Evolutionary conservation across 2,888 invertebrate species (phyloP).

Genomic region (Tachina lurida): DNA sequence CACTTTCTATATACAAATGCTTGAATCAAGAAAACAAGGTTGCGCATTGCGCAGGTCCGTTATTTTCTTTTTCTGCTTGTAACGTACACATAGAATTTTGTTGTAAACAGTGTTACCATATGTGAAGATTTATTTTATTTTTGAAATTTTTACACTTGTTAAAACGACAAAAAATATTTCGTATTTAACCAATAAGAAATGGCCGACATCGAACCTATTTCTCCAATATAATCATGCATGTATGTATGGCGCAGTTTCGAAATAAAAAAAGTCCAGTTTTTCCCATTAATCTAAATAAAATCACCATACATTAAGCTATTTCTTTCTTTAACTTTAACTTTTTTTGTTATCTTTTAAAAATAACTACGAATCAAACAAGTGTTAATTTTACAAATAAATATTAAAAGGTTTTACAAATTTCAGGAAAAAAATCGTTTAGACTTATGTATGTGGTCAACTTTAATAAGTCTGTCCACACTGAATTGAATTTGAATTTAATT

Average conservation of each 20-base stretch:
- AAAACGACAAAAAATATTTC: too few relatives aligned
- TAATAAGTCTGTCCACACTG: background rate
- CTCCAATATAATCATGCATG: background rate
- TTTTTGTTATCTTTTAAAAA: constrained; percentile 3
- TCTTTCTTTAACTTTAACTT: constrained; percentile 1
- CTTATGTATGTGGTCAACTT: background rate
- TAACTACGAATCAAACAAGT: constrained; percentile 10
- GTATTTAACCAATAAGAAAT: background rate
- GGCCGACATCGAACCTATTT: background rate
- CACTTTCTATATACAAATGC: too few relatives aligned
- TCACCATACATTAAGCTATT: constrained; percentile 9
- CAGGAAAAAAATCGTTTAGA: background rate
- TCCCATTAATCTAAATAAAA: constrained; percentile 13
- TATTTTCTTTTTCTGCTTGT: too few relatives aligned
- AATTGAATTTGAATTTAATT: background rate
- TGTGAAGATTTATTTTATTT: too few relatives aligned
- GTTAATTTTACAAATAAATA: constrained; percentile 25
- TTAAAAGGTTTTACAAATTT: constrained; percentile 29
- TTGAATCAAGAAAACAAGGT: too few relatives aligned
- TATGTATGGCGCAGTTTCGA: background rate
- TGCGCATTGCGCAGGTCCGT: too few relatives aligned
- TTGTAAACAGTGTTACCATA: too few relatives aligned
- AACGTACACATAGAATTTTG: too few relatives aligned
- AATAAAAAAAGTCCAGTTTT: background rate
- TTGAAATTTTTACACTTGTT: too few relatives aligned